A percentile compares a stretch with the other conserved stretches of the same genome.
Conservation (phyloP, 2,113 vertebrate genomes). For the Apus apus region DNA sequence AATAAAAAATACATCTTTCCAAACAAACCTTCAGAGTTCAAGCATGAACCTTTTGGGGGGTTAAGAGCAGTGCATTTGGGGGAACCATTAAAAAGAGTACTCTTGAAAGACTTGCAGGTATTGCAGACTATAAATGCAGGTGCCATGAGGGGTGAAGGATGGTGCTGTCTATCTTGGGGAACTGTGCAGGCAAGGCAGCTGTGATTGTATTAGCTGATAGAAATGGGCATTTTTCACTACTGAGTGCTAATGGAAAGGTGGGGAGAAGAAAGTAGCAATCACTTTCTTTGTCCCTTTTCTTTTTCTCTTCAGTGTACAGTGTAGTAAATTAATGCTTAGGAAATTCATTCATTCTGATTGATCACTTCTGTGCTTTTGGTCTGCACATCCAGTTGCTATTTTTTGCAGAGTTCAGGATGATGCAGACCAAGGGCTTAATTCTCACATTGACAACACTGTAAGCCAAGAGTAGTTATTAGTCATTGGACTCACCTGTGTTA, state of each 20-base stretch:
- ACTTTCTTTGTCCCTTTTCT: neutral
- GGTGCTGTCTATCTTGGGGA: rapidly evolving
- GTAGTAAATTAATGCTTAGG: neutral
- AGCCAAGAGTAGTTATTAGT: neutral
- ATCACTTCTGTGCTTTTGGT: neutral
- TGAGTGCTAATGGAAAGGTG: neutral
- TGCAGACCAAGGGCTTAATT: neutral
- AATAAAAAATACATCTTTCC: conserved; percentile 10
- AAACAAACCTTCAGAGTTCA: neutral
- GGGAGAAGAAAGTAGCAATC: neutral
- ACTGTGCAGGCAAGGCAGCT: neutral
- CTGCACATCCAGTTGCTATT: neutral
- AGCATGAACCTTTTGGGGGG: neutral
- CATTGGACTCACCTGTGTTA: neutral
- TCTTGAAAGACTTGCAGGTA: neutral
- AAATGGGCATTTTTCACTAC: neutral
- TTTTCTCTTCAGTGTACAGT: neutral
- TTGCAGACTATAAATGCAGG: neutral
- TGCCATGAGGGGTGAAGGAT: neutral
- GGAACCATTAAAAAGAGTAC: neutral
- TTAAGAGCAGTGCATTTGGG: neutral
- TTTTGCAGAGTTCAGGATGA: neutral
- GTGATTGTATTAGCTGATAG: neutral
- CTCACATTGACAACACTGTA: neutral
- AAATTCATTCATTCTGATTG: neutral